Base-by-base conservation (phyloP, 2,113 vertebrate genomes). In the Acanthisitta chloris region DNA sequence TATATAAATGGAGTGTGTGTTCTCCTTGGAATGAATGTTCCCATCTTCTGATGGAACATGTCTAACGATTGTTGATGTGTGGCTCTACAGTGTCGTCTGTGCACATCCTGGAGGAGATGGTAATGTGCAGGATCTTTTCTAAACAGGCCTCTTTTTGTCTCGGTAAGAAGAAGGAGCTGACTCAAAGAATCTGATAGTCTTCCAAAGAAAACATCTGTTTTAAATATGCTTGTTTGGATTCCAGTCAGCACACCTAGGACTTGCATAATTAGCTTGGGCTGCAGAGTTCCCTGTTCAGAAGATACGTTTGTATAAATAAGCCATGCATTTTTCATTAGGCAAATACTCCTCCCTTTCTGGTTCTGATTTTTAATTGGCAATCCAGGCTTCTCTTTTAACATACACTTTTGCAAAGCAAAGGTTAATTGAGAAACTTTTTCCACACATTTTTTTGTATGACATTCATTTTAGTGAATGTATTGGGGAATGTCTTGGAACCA, bases 141-240 rank as follows among this genome's bases (percentile, higher is more conserved):
- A 92, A 89, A 96, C 88, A 95, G 78, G 69, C 58, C 26, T 66
- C 70, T 90, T 90, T 88, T 92, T 97, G 93, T 95, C n/a, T 73
- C 72, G 87, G n/a, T 20, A 69, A 90, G 93, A 66, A 97, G 95
- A 97, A 97, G 78, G 88, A 96, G 85, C 95, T 71, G 86, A 96
- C 96, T 86, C 77, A 97, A 85, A 94, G 92, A 96, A 96, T 86
- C 95, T 92, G 93, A 94, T 55, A 80, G 21, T 91, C 52, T 65
- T 97, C 97, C 97, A 98, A 98, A 97, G 94, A 97, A 98, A 98
- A 98, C 96, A 98, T 74, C 96, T 96, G 89, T 72, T 98, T 95
- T 95, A 94, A 98, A 96, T 94, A 92, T 98, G 96, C 97, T 97
- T 98, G 90, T 98, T 97, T 98, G 97, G 96, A 97, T 97, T 97